Evolutionary conservation across 2,797 vertebrate species (phyloP), one percentile per base, ranked within the genome.

Genomic region (Pseudochaenichthys georgianus): DNA sequence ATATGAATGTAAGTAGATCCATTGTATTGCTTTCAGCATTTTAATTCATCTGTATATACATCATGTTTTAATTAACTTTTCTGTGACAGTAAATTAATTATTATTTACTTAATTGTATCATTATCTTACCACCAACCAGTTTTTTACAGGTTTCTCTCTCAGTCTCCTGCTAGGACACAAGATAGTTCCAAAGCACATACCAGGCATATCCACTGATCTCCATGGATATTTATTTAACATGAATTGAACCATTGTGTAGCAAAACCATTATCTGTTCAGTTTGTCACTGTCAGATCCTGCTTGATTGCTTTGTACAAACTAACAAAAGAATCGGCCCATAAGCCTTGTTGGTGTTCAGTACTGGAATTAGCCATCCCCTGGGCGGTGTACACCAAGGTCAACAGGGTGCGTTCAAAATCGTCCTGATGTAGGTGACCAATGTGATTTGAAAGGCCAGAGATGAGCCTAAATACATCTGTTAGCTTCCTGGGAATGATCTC

Each of bases 331-430:
- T 97, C 90, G 31, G 93, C 88, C 97, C 96, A 97, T 63, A 83
- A 2, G 3, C 95, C 90, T 75, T 93, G 95, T 85, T 97, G 96
- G 68, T 95, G 88, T 42, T 88, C 91, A 10, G 77, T 81, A 3
- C 88, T 88, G 61, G 92, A 90, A 3, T 58, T 79, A 59, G 89
- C 90, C 31, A 95, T 87, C 74, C 94, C 94, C 73, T 96, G 94
- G 64, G 93, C 86, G 0, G 92, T 67, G 65, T 96, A 97, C 3
- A 96, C 95, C 88, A 98, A 89, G 1, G 96, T 98, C 83, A 98
- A 68, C 28, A 95, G 85, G 1, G 92, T 96, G 78, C 94, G 93
- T 90, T 97, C 97, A 84, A 97, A 98, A 76, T 98, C 96, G 0
- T 95, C 95, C 75, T 93, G 96, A 81, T 89, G 94, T 86, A 98